Evolutionary conservation across 2,888 invertebrate genomes (phyloP).

Genomic region (Pelosia muscerda): DNA sequence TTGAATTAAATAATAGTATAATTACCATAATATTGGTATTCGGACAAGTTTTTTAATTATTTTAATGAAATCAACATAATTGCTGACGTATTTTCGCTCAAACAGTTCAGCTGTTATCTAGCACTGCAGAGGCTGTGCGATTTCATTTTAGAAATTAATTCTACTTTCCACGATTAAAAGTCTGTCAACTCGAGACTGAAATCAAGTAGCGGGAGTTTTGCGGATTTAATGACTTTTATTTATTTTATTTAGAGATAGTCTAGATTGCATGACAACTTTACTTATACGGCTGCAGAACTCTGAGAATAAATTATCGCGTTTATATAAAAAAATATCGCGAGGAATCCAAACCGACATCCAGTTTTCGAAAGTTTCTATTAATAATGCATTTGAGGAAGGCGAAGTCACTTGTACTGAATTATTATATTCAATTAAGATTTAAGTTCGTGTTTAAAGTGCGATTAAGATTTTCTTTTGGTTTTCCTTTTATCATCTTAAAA

Average conservation of each 20-base stretch:
- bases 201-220: neutral
- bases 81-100: conserved; percentile 1
- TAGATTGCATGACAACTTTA: neutral
- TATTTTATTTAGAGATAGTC: neutral
- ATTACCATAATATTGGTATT: conserved; percentile 15
- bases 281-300: neutral
- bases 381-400: neutral
- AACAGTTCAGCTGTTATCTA: conserved; percentile 9
- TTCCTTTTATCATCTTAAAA: neutral
- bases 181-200: neutral
- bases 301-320: neutral
- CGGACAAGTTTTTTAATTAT: conserved; percentile 30
- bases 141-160: conserved; percentile 42
- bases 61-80: conserved; percentile 36
- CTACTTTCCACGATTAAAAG: conserved; percentile 34
- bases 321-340: neutral
- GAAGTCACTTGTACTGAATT: neutral
- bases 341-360: neutral
- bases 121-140: conserved; percentile 17
- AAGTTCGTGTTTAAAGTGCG: neutral
- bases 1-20: conserved; percentile 16
- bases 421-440: neutral
- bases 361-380: conserved; percentile 9
- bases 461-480: neutral
- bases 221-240: neutral